Conservation (phyloP, 1,140 invertebrate genomes). For the Neoseiulus cucumeris region DNA sequence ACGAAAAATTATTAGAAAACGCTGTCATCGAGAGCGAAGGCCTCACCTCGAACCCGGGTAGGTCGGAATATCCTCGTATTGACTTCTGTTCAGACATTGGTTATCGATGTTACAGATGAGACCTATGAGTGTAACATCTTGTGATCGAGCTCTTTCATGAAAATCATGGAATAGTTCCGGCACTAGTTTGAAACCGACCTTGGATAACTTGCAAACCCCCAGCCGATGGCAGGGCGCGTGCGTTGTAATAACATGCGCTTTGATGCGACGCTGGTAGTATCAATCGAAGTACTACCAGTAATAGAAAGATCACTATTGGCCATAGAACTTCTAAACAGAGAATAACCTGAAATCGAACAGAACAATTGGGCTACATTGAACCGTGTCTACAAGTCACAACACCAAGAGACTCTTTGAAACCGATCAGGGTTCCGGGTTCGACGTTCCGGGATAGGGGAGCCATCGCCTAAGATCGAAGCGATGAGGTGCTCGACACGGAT, state of each 20-base stretch:
- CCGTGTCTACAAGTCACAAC: neutral
- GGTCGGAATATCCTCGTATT: slow-evolving; percentile 19
- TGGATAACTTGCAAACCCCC: slow-evolving; percentile 21
- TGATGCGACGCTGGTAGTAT: slow-evolving; percentile 19
- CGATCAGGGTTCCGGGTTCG: neutral
- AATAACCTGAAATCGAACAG: slow-evolving; percentile 15
- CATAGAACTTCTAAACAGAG: slow-evolving; percentile 20
- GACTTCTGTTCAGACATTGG: slow-evolving; percentile 18
- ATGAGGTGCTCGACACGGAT: too few species aligned
- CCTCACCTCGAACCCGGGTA: slow-evolving; percentile 21
- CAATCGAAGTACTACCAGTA: slow-evolving; percentile 19
- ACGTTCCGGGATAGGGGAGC: neutral
- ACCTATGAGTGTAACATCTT: neutral
- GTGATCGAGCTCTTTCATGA: too few species aligned
- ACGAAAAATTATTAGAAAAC: neutral
- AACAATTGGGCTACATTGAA: neutral
- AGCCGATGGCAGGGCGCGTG: slow-evolving; percentile 21
- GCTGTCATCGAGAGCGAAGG: neutral
- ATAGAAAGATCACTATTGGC: slow-evolving; percentile 20
- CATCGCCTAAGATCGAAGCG: neutral
- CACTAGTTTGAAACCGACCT: slow-evolving; percentile 13
- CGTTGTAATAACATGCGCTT: slow-evolving; percentile 21
- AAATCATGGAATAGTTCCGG: too few species aligned
- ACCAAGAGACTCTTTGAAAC: neutral
- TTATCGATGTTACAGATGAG: slow-evolving; percentile 23